Evolutionary conservation across 2,113 vertebrate genomes (phyloP), one percentile per base, ranked within the genome.

Genomic region (Urocynchramus pylzowi): DNA sequence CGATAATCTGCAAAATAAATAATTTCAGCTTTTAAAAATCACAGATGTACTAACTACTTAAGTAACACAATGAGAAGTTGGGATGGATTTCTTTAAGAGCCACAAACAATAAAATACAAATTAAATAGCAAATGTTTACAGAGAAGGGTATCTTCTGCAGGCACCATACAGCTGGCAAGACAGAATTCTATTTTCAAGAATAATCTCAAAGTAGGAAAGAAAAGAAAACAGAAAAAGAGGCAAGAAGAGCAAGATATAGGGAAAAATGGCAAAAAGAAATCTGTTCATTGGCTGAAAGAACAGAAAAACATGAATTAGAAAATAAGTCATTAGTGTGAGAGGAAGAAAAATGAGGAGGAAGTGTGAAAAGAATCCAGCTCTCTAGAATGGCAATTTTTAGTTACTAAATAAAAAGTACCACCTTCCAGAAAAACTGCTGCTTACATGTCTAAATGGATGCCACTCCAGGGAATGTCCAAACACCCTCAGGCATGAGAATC

Each of bases 281-380:
- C 47, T 67, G 63, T 59, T 90, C 79, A 54, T 69, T 28, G 4
- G 73, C 27, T 75, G 44, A 69, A 68, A 77, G 47, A 89, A 68
- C 22, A 93, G 64, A 94, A 84, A 77, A 81, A 19, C 39, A 53
- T 82, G 53, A 91, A 95, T 89, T 91, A 86, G 61, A 91, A 96
- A 92, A 56, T 67, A 84, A 94, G 78, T 37, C 68, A 88, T 67
- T 64, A 96, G 44, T 42, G 41, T 49, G 60, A 92, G 59, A 59
- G 30, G 52, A 90, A 74, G 59, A 86, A 39, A 64, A 65, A 91
- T 0, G 14, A 95, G 53, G 59, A 93, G 63, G 50, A 94, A 90
- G 88, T 93, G 85, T 90, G 67, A 88, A 90, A 94, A 96, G 44
- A 88, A 84, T 75, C 60, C 79, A 93, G 68, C 60, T 93, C 64